These are phyloP conservation scores for Epistrophella euchroma DNA, from an alignment of 2,888 invertebrate genomes.

Conservation along the genomic window DNA sequence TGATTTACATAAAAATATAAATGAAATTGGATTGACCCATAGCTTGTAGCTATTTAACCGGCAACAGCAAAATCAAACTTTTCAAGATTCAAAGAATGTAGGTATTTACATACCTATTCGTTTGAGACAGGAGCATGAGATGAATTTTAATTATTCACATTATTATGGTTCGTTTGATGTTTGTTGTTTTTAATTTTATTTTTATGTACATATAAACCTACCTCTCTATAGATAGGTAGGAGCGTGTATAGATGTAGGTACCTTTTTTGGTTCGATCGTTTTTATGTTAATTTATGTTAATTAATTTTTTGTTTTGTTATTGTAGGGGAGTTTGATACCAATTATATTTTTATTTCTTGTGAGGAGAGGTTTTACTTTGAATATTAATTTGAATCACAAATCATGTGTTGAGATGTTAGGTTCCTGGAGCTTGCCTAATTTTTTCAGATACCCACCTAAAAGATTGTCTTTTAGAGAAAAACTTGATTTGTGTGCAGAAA, in stretches of 20 bases:
- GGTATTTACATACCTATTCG: background rate
- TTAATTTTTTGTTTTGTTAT: conserved; percentile 25
- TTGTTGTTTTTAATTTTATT: conserved; percentile 3
- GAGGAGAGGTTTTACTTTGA: background rate
- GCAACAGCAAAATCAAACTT: conserved; percentile 1
- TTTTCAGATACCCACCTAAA: too few species aligned
- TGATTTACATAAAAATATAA: background rate
- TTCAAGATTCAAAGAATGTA: conserved; percentile 37
- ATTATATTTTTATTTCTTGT: conserved; percentile 31
- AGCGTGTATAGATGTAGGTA: background rate
- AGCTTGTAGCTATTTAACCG: conserved; percentile 16
- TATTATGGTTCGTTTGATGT: conserved; percentile 9
- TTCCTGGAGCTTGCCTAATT: background rate
- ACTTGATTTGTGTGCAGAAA: background rate
- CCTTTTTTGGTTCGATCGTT: conserved; percentile 14
- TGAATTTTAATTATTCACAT: conserved; percentile 61
- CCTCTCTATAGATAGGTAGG: background rate
- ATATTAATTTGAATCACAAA: conserved; percentile 21
- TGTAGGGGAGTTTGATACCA: conserved; percentile 15
- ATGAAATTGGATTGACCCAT: background rate
- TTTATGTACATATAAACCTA: background rate
- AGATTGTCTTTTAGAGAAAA: too few species aligned
- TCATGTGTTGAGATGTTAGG: background rate
- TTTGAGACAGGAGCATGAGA: conserved; percentile 26
- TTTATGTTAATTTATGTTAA: conserved; percentile 38